Evolutionary conservation across 1,140 invertebrate species (phyloP).

Genomic region (Laodelphax striatellus): DNA sequence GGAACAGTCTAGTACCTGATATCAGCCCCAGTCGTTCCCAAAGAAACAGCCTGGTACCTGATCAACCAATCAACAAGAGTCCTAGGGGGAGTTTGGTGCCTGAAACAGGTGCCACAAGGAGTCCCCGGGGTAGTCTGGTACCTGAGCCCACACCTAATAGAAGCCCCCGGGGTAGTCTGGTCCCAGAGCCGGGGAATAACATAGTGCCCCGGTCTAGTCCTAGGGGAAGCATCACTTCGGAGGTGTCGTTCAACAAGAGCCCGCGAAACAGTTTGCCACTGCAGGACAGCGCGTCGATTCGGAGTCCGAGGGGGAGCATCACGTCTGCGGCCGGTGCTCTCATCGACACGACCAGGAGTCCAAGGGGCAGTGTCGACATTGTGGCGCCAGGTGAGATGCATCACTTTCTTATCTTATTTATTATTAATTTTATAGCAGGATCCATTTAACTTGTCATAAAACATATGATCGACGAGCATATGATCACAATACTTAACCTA

Average conservation of each 20-base stretch:
- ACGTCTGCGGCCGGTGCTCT: constrained; percentile 37
- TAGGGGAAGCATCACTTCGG: constrained; percentile 35
- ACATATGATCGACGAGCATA: no score
- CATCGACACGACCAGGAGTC: constrained; percentile 38
- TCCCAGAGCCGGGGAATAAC: constrained; percentile 11
- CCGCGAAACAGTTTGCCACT: constrained; percentile 22
- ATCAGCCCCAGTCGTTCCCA: constrained; percentile 37
- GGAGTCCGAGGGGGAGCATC: constrained; percentile 48
- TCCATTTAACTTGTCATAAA: no score
- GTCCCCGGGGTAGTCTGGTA: constrained; percentile 46
- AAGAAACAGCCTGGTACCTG: constrained; percentile 46
- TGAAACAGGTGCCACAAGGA: constrained; percentile 32
- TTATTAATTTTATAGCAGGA: no score
- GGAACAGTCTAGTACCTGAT: constrained; percentile 37
- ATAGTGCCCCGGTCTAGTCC: constrained; percentile 26
- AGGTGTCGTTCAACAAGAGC: constrained; percentile 29
- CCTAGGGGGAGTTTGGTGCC: constrained; percentile 39
- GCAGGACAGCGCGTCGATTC: constrained; percentile 13
- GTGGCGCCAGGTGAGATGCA: constrained; percentile 8
- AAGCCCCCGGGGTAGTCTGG: constrained; percentile 23
- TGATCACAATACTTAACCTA: no score
- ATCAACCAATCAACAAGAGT: constrained; percentile 36
- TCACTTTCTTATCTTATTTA: no score
- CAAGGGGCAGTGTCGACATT: constrained; percentile 35
- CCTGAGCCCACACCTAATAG: constrained; percentile 28